Conservation (phyloP, 2,113 vertebrate genomes). For the Vidua macroura region DNA sequence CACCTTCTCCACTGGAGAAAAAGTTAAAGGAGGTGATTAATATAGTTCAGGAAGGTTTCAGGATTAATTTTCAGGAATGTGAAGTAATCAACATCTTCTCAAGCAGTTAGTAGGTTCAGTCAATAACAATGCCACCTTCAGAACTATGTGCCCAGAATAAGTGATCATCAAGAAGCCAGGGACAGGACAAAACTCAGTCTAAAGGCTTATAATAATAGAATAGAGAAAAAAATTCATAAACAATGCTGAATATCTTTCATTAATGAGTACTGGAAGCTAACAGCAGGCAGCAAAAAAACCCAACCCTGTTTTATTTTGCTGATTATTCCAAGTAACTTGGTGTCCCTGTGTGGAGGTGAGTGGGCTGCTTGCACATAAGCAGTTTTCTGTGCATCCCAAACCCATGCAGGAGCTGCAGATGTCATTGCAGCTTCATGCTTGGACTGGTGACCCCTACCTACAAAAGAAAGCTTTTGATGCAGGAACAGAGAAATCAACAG, state of each 20-base stretch:
- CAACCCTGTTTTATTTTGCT: not conserved
- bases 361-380: not conserved
- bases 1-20: conserved; percentile 19
- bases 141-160: conserved; percentile 36
- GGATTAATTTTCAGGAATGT: conserved; percentile 63
- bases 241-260: not conserved
- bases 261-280: not conserved
- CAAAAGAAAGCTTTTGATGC: not conserved
- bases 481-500: not conserved
- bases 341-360: not conserved
- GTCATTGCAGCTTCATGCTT: conserved; percentile 14
- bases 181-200: not conserved
- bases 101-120: conserved; percentile 45
- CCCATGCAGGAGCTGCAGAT: not conserved
- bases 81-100: conserved; percentile 64
- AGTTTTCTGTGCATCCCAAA: not conserved
- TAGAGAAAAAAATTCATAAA: not conserved
- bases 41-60: conserved; percentile 59
- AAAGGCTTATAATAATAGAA: not conserved
- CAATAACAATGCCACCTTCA: conserved; percentile 62
- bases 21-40: conserved; percentile 57
- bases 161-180: not conserved
- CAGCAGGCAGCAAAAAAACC: not conserved
- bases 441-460: not conserved
- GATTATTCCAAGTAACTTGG: not conserved